Evolutionary conservation across 2,888 invertebrate species (phyloP).

Genomic region (Vesta saturnalis): DNA sequence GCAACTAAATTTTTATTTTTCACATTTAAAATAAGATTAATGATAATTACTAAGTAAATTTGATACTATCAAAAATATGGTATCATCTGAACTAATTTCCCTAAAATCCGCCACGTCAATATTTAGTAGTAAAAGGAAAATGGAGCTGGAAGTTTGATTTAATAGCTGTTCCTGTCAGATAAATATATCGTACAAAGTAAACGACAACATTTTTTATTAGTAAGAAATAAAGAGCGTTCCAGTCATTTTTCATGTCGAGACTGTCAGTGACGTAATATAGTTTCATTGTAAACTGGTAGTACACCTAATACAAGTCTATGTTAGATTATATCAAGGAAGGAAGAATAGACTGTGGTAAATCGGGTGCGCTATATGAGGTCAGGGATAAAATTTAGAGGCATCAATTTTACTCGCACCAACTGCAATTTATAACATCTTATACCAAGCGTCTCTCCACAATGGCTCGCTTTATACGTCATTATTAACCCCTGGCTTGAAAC

Average conservation of each 20-base stretch:
- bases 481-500: slow-evolving; percentile 46
- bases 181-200: slow-evolving; percentile 1
- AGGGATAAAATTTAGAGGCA: slow-evolving; percentile 53
- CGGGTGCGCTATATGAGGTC: slow-evolving; percentile 46
- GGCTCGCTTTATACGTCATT: slow-evolving; percentile 53
- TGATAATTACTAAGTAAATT: too few species aligned
- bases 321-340: slow-evolving; percentile 41
- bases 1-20: too few species aligned
- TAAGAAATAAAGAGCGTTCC: slow-evolving; percentile 8
- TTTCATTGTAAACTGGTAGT: slow-evolving; percentile 32
- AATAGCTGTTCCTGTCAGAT: slow-evolving; percentile 9
- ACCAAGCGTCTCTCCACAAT: slow-evolving; percentile 50
- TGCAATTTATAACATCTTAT: slow-evolving; percentile 55
- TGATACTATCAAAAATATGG: too few species aligned
- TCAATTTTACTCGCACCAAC: slow-evolving; percentile 53
- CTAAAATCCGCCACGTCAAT: too few species aligned
- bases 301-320: slow-evolving; percentile 41
- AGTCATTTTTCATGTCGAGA: slow-evolving; percentile 25
- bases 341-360: slow-evolving; percentile 46
- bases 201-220: slow-evolving; percentile 12
- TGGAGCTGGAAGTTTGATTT: slow-evolving; percentile 9
- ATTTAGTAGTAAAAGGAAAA: too few species aligned
- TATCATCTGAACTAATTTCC: too few species aligned
- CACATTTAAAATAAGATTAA: neutral
- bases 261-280: slow-evolving; percentile 30